phyloP scores from a whole-genome alignment of 2,113 vertebrate species.

The Arothron firmamentum region DNA sequence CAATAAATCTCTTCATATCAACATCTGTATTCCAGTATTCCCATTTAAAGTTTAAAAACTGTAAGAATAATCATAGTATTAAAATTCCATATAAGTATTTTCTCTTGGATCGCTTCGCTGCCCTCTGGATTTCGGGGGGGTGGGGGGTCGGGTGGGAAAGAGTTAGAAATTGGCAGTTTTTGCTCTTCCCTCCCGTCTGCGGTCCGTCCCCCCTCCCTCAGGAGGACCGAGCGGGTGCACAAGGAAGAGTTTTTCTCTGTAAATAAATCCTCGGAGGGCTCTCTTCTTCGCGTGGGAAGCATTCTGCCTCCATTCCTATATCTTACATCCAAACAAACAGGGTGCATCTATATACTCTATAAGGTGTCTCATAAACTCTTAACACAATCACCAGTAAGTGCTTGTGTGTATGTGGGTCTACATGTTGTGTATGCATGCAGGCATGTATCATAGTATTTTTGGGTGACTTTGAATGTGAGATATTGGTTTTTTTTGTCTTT shows the following conservation, averaged over 20 bases:
- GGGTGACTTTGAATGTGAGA: conserved; percentile 39
- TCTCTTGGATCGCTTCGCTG: conserved; percentile 45
- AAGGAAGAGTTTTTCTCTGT: conserved; percentile 34
- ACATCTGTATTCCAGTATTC: conserved; percentile 66
- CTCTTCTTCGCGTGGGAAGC: conserved; percentile 40
- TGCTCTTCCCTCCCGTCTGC: conserved; percentile 56
- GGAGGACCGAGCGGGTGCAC: conserved; percentile 34
- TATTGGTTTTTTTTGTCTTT: conserved; percentile 24
- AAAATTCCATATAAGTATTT: conserved; percentile 71
- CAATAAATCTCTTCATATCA: conserved; percentile 71
- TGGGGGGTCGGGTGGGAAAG: conserved; percentile 59
- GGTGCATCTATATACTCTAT: conserved; percentile 47
- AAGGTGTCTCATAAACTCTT: conserved; percentile 62
- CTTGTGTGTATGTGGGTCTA: conserved; percentile 32
- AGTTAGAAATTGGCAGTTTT: conserved; percentile 70
- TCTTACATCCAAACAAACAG: conserved; percentile 54
- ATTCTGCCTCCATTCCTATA: conserved; percentile 43
- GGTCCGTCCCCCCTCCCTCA: conserved; percentile 36
- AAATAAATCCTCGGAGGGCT: conserved; percentile 43
- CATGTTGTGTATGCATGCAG: conserved; percentile 58
- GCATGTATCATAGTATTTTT: conserved; percentile 40
- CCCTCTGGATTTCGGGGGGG: conserved; percentile 31
- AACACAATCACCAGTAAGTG: conserved; percentile 54
- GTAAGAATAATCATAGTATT: conserved; percentile 77
- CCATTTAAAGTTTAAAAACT: conserved; percentile 77